These are phyloP conservation scores for Trididemnum nubilum DNA, from an alignment of 23 tunicate species.

Conservation along the genomic window DNA sequence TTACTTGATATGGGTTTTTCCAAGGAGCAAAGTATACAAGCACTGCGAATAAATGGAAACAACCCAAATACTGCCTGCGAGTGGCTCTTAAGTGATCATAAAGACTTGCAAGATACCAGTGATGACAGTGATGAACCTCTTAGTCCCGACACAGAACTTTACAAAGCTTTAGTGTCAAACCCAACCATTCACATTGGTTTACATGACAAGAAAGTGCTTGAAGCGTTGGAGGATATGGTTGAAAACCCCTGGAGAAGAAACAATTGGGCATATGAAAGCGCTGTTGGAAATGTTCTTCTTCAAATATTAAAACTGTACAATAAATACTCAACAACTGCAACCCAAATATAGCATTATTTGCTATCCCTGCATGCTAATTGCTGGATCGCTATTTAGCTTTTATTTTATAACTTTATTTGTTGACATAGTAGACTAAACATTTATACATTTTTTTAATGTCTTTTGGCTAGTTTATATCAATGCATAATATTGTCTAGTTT, in stretches of 20 bases:
- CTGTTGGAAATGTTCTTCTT: constrained; percentile 87
- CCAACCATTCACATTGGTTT: constrained; percentile 91
- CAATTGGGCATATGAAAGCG: constrained; percentile 94
- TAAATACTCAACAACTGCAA: constrained; percentile 70
- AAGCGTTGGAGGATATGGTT: constrained; percentile 92
- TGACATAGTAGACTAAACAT: not conserved
- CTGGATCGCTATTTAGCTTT: not conserved
- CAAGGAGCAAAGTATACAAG: constrained; percentile 56
- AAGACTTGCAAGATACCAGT: constrained; percentile 7
- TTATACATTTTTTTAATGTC: not conserved
- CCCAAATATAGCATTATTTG: constrained; percentile 11
- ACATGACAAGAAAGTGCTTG: constrained; percentile 83
- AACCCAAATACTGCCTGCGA: constrained; percentile 81
- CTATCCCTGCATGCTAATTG: not conserved
- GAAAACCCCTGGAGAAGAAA: constrained; percentile 90
- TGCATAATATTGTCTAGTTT: not conserved
- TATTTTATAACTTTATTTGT: not conserved
- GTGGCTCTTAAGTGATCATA: constrained; percentile 80
- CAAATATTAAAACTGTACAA: constrained; percentile 88
- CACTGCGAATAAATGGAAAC: constrained; percentile 65
- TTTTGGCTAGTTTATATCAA: not conserved
- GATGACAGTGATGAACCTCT: constrained; percentile 59
- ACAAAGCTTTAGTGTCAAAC: constrained; percentile 69
- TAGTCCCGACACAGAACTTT: constrained; percentile 63
- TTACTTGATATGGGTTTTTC: constrained; percentile 83